phyloP scores from a whole-genome alignment of 2,888 invertebrate genomes.

The Platycnemis pennipes region DNA sequence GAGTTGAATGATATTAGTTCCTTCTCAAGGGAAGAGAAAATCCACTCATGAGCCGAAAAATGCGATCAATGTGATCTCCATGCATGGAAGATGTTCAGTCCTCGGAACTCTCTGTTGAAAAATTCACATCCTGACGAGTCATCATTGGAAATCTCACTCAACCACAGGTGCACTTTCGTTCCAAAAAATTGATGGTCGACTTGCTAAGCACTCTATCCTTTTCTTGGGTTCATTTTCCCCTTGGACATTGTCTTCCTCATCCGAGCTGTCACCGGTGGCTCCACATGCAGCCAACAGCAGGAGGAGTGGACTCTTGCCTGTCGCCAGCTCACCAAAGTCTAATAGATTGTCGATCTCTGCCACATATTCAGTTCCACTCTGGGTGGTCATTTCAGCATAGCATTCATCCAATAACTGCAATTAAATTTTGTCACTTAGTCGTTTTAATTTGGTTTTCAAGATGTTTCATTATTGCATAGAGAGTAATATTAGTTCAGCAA shows the following conservation, averaged over 20 bases:
- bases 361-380: slow-evolving; percentile 40
- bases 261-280: neutral
- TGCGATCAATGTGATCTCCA: neutral
- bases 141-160: neutral
- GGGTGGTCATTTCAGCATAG: slow-evolving; percentile 54
- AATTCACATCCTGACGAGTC: neutral
- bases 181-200: neutral
- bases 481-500: too few species aligned
- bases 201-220: neutral
- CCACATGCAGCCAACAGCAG: neutral
- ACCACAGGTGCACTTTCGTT: neutral
- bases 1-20: too few species aligned
- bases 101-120: neutral
- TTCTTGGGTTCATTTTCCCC: neutral
- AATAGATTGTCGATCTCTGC: slow-evolving; percentile 57
- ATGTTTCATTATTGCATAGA: too few species aligned
- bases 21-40: too few species aligned
- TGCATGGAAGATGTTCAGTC: neutral
- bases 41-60: too few species aligned
- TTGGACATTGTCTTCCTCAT: neutral
- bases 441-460: too few species aligned
- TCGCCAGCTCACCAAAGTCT: slow-evolving; percentile 31
- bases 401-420: slow-evolving; percentile 58
- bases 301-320: neutral
- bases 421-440: neutral